Evolutionary conservation across 1,140 invertebrate genomes (phyloP), one percentile per base, ranked within the genome.

Genomic region (Muscidifurax raptorellus): DNA sequence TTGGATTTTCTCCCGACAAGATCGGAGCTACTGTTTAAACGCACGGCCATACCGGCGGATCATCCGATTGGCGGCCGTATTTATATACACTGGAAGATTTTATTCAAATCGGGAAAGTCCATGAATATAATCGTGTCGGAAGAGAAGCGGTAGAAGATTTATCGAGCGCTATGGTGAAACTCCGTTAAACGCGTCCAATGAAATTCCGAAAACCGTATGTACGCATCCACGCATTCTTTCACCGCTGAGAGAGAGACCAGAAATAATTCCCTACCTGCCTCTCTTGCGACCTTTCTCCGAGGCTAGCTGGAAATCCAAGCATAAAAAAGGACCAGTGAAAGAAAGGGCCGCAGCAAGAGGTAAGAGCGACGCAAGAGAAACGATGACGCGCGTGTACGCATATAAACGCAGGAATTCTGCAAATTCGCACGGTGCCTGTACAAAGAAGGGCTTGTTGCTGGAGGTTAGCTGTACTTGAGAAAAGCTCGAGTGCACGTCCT

Each of bases 321-420:
- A n/a, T n/a, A 59, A 59, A 59, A 59, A 59, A 22, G 18, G 18
- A 59, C 7, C 9, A 10, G 9, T 10, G 36, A 69, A 69, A 10
- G 78, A 27, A 80, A 69, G 66, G 59, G 25, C 36, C 30, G 36
- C 12, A 69, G 47, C 36, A 80, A n/a, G n/a, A n/a, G n/a, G n/a
- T n/a, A n/a, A n/a, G n/a, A n/a, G n/a, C n/a, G n/a, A n/a, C n/a
- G 22, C 32, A 30, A 59, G 72, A 83, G 44, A 81, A 52, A 67
- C 72, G 71, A 52, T n/a, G 28, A 74, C 64, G 13, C 28, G 84
- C 85, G 81, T 80, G 36, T 83, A 86, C 80, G 9, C 15, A 86
- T 82, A 85, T 85, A 87, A 83, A 86, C 85, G 79, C 40, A 80
- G 25, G 64, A 80, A 71, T 71, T 72, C 79, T 27, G 67, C 79